These are phyloP conservation scores for Heterodera carotae DNA, from an alignment of 1,140 invertebrate genomes.

Conservation along the genomic window DNA sequence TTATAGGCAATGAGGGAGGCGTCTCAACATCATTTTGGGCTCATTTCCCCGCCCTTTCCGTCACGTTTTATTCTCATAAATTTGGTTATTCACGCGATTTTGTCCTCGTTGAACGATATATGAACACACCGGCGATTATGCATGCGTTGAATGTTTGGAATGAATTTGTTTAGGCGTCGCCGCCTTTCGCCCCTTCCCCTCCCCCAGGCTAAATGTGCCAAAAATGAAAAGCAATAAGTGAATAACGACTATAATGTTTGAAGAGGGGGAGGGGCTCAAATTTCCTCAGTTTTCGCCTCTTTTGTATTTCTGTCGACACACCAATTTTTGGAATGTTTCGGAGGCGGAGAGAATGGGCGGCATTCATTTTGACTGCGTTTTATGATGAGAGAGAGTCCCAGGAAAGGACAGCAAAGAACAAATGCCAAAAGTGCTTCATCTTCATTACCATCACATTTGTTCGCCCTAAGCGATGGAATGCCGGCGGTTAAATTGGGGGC, in stretches of 20 bases:
- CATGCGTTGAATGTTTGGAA: not conserved
- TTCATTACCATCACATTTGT: slow-evolving; percentile 10
- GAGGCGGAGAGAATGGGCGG: too few species aligned
- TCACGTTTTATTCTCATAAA: not conserved
- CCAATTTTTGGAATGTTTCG: not conserved
- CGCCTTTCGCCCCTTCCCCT: too few species aligned
- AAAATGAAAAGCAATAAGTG: not conserved
- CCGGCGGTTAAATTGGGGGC: not conserved
- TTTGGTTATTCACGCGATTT: not conserved
- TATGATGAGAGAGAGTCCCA: too few species aligned
- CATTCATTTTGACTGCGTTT: not conserved
- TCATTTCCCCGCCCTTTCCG: not conserved
- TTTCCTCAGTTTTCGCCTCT: not conserved
- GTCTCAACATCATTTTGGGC: not conserved
- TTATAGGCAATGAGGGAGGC: not conserved
- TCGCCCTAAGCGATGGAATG: not conserved
- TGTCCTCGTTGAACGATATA: not conserved
- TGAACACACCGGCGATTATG: not conserved
- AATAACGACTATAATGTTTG: not conserved
- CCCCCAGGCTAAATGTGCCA: not conserved
- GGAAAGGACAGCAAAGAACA: not conserved
- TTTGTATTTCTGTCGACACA: not conserved
- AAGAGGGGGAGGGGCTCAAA: not conserved
- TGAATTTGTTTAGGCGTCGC: not conserved
- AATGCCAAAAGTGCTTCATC: not conserved